Conservation (phyloP, 2,797 vertebrate genomes). For the Xenentodon cancila region DNA sequence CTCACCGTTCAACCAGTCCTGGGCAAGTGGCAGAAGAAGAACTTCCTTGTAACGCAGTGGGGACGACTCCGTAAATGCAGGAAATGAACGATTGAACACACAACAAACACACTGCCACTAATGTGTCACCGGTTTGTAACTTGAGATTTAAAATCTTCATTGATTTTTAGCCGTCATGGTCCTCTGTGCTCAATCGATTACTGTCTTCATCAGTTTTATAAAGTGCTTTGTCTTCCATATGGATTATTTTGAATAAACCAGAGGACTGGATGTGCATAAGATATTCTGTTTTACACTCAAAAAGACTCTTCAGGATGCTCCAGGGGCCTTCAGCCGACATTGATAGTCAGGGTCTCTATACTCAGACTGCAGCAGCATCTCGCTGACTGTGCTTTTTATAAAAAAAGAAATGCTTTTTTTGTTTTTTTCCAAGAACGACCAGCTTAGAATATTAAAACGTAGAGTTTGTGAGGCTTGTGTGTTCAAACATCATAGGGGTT, state of each 20-base stretch:
- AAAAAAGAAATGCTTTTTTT: too few species aligned
- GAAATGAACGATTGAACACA: too few species aligned
- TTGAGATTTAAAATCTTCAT: too few species aligned
- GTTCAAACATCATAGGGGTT: slow-evolving; percentile 6
- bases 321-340: slow-evolving; percentile 8
- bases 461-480: not conserved
- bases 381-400: slow-evolving; percentile 41
- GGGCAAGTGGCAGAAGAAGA: too few species aligned
- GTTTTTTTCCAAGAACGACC: slow-evolving; percentile 2
- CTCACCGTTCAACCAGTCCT: too few species aligned
- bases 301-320: slow-evolving; percentile 20
- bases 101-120: too few species aligned
- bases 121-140: too few species aligned
- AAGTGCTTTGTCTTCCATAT: slow-evolving; percentile 9
- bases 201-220: slow-evolving; percentile 8
- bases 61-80: too few species aligned
- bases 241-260: slow-evolving; percentile 12
- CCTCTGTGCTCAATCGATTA: not conserved
- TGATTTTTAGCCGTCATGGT: too few species aligned
- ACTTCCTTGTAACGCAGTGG: too few species aligned
- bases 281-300: slow-evolving; percentile 30
- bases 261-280: slow-evolving; percentile 9
- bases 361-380: slow-evolving; percentile 28
- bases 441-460: slow-evolving; percentile 34
- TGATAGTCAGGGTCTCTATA: slow-evolving; percentile 32